phyloP scores from a whole-genome alignment of 2,888 invertebrate species.

The Dioctria rufipes region DNA sequence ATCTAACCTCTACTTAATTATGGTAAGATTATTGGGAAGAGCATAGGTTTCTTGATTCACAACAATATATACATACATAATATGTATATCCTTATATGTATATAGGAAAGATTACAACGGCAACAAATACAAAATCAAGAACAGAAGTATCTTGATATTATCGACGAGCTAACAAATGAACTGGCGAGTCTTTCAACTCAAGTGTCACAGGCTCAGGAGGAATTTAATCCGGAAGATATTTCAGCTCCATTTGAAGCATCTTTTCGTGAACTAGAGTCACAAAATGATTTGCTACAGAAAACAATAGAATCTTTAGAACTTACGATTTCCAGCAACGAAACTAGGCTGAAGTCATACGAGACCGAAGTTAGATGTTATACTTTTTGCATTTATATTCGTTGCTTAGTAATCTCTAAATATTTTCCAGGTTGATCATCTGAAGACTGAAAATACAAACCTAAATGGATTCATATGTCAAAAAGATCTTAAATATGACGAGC shows the following conservation, averaged over 20 bases:
- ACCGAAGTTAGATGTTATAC: slow-evolving; percentile 42
- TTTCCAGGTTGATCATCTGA: slow-evolving; percentile 49
- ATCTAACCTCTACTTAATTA: background rate
- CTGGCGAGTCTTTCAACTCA: slow-evolving; percentile 67
- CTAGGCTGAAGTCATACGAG: slow-evolving; percentile 44
- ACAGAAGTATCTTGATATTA: slow-evolving; percentile 66
- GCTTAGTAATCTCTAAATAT: background rate
- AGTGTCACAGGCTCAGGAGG: slow-evolving; percentile 65
- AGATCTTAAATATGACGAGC: slow-evolving; percentile 47
- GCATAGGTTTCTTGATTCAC: background rate
- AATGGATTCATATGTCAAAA: slow-evolving; percentile 34
- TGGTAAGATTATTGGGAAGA: slow-evolving; percentile 9
- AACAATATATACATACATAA: background rate
- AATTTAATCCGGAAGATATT: slow-evolving; percentile 58
- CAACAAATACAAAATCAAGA: slow-evolving; percentile 41
- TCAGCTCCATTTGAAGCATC: slow-evolving; percentile 60
- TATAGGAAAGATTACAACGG: slow-evolving; percentile 33
- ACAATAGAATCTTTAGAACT: slow-evolving; percentile 60
- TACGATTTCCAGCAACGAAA: slow-evolving; percentile 31
- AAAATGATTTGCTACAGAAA: slow-evolving; percentile 64
- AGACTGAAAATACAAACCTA: slow-evolving; percentile 28
- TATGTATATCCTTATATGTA: background rate
- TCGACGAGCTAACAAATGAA: slow-evolving; percentile 68
- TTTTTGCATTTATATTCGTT: background rate
- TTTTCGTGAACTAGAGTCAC: slow-evolving; percentile 63